Evolutionary conservation across 1,140 invertebrate genomes (phyloP).

Genomic region (Harpegnathos saltator): DNA sequence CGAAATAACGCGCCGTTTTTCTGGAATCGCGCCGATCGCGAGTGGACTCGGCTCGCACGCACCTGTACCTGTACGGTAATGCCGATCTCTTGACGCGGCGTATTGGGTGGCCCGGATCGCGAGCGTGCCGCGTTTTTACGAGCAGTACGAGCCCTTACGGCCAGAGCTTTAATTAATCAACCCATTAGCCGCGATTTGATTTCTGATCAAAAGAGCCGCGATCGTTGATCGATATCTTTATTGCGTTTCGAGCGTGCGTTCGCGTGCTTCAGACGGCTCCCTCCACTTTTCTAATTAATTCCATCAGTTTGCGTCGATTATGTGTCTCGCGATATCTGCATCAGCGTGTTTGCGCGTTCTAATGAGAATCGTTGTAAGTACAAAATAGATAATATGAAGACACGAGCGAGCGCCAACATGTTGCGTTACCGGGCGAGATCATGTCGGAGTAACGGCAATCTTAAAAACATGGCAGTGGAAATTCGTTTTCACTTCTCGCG

Average conservation of each 20-base stretch:
- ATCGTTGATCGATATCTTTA: constrained; percentile 57
- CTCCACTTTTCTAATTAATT: constrained; percentile 41
- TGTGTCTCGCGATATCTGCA: not conserved
- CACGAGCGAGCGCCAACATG: not conserved
- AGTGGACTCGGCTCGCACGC: constrained; percentile 15
- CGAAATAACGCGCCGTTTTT: constrained; percentile 32
- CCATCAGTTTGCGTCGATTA: not conserved
- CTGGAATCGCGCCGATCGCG: constrained; percentile 20
- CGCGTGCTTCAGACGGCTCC: constrained; percentile 1
- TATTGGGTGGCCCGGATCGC: constrained; percentile 51
- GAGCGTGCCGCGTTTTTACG: constrained; percentile 31
- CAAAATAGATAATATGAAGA: not conserved
- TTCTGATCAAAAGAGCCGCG: constrained; percentile 48
- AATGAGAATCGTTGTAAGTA: constrained; percentile 19
- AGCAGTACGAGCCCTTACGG: constrained; percentile 24
- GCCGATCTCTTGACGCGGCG: not conserved
- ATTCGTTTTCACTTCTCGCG: no score
- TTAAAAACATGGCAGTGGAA: no score
- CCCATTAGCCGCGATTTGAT: constrained; percentile 48
- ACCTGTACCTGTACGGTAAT: constrained; percentile 31
- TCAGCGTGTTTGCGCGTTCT: constrained; percentile 33
- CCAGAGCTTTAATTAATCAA: constrained; percentile 57
- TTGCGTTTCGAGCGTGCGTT: not conserved
- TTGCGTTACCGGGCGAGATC: not conserved
- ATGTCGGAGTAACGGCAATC: no score